Conservation (phyloP, 2,113 vertebrate species). For the Calidris pugnax region DNA sequence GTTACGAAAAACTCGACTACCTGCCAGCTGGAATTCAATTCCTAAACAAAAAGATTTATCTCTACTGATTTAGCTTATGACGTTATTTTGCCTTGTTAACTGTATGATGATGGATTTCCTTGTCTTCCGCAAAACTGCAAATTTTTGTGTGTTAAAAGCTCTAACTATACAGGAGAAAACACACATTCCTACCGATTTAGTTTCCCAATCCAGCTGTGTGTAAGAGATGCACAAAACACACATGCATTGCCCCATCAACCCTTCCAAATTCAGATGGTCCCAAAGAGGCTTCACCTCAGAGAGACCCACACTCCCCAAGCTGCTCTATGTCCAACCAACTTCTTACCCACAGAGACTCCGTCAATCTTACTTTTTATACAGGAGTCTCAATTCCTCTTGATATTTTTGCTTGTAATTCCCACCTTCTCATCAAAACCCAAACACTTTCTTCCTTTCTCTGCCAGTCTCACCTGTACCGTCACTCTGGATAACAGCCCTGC, state of each 20-base stretch:
- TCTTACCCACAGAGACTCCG: background rate
- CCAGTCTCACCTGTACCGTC: background rate
- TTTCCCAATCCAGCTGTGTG: background rate
- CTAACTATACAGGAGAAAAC: background rate
- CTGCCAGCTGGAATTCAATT: background rate
- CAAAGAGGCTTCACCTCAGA: background rate
- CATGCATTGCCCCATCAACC: background rate
- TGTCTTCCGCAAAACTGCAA: background rate
- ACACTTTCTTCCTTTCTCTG: background rate
- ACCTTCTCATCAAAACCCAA: background rate
- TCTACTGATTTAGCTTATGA: background rate
- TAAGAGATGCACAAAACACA: background rate
- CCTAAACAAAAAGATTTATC: background rate
- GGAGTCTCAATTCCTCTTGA: background rate
- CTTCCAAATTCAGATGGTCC: background rate
- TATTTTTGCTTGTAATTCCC: background rate
- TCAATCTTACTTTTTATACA: rapidly evolving
- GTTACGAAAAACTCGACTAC: background rate
- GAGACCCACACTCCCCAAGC: rapidly evolving
- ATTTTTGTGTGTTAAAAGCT: background rate
- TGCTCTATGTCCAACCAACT: background rate
- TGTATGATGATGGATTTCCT: background rate
- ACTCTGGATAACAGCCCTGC: background rate
- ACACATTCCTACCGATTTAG: background rate
- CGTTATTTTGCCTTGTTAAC: background rate